Evolutionary conservation across 2,888 invertebrate species (phyloP).

Genomic region (Oxytorus armatus): DNA sequence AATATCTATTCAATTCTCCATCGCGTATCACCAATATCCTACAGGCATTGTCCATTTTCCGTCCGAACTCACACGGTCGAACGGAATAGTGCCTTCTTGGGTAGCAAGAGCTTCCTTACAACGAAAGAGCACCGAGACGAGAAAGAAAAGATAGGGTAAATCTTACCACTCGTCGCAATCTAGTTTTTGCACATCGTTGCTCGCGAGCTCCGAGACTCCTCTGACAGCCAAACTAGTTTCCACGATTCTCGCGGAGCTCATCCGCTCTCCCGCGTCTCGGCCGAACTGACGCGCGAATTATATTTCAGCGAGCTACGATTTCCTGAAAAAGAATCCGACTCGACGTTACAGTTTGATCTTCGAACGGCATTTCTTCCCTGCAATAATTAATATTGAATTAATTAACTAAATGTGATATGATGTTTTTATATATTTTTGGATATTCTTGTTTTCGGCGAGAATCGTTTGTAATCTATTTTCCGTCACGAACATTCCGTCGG

Average conservation of each 20-base stretch:
- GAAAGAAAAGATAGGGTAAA: slow-evolving; percentile 29
- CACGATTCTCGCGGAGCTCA: slow-evolving; percentile 57
- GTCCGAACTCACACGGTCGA: slow-evolving; percentile 21
- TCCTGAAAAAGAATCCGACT: too few species aligned
- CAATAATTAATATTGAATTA: too few species aligned
- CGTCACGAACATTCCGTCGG: too few species aligned
- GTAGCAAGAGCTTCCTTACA: slow-evolving; percentile 57
- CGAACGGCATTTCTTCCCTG: too few species aligned
- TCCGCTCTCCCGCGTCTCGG: neutral
- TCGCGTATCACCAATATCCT: too few species aligned
- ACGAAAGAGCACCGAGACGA: slow-evolving; percentile 6
- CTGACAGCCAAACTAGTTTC: slow-evolving; percentile 58
- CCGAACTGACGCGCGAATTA: slow-evolving; percentile 13
- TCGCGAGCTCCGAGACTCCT: slow-evolving; percentile 1
- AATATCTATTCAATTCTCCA: too few species aligned
- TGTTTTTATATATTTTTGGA: too few species aligned
- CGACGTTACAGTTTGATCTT: too few species aligned
- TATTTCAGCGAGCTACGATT: too few species aligned
- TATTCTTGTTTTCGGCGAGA: too few species aligned
- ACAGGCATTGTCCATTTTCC: slow-evolving; percentile 7
- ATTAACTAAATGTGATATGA: too few species aligned
- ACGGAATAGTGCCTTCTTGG: slow-evolving; percentile 55
- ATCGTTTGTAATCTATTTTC: slow-evolving; percentile 21
- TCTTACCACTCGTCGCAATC: slow-evolving; percentile 59
- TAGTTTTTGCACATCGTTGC: slow-evolving; percentile 55